These are phyloP conservation scores for Tenthredo scrophulariae DNA, from an alignment of 2,888 invertebrate genomes.

Conservation along the genomic window DNA sequence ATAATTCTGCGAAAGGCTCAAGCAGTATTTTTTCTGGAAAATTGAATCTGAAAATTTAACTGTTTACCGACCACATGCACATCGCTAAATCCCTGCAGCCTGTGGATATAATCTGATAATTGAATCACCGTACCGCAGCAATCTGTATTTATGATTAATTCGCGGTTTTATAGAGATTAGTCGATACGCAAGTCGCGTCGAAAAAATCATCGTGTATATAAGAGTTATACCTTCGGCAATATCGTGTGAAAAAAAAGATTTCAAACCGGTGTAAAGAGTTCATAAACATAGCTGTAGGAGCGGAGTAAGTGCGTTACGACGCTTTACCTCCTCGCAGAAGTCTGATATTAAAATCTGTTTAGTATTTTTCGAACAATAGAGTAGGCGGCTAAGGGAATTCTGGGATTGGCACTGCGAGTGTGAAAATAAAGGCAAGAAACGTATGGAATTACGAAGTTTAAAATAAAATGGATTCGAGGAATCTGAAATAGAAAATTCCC, in stretches of 20 bases:
- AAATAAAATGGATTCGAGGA: slow-evolving; percentile 71
- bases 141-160: neutral
- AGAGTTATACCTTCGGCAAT: neutral
- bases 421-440: slow-evolving; percentile 53
- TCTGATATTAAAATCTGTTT: slow-evolving; percentile 51
- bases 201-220: neutral
- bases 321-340: slow-evolving; percentile 1
- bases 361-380: slow-evolving; percentile 49
- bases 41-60: slow-evolving; percentile 38
- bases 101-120: slow-evolving; percentile 1
- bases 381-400: slow-evolving; percentile 44
- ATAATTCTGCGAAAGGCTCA: neutral
- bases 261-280: neutral
- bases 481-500: slow-evolving; percentile 73
- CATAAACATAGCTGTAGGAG: neutral
- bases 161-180: neutral
- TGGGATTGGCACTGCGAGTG: slow-evolving; percentile 23
- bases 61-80: slow-evolving; percentile 6
- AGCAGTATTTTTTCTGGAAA: slow-evolving; percentile 43
- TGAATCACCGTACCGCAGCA: neutral
- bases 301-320: neutral
- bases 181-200: neutral
- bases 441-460: slow-evolving; percentile 68
- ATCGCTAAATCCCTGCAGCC: neutral
- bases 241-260: neutral